Percentiles rank a stretch among this genome's conserved stretches.
Evolutionary conservation across 2,888 invertebrate genomes (phyloP).

Genomic region (Eulithis testata): DNA sequence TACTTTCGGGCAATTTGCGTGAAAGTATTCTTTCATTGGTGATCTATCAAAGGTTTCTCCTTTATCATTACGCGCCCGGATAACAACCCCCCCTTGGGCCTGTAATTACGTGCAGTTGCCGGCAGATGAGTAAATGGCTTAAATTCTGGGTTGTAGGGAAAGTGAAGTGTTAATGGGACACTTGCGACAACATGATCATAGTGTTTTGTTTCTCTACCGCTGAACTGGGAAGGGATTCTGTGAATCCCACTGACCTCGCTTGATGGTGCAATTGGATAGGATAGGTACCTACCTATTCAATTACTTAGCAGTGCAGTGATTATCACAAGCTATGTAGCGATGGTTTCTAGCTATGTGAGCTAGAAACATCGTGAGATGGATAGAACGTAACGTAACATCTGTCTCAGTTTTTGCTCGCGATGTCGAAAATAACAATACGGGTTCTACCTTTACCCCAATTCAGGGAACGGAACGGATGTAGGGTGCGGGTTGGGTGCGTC

Average conservation of each 20-base stretch:
- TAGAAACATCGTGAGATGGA: slow-evolving; percentile 29
- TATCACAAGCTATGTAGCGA: slow-evolving; percentile 10
- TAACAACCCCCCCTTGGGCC: slow-evolving; percentile 60
- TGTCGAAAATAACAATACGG: slow-evolving; percentile 52
- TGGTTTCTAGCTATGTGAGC: too few relatives aligned
- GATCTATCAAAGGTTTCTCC: slow-evolving; percentile 79
- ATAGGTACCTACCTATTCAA: slow-evolving; percentile 7
- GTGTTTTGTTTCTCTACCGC: slow-evolving; percentile 62
- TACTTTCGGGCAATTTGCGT: slow-evolving; percentile 80
- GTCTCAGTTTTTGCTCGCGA: slow-evolving; percentile 65
- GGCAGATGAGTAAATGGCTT: slow-evolving; percentile 82
- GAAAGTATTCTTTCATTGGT: slow-evolving; percentile 79
- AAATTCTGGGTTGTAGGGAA: slow-evolving; percentile 80
- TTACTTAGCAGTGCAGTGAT: slow-evolving; percentile 4
- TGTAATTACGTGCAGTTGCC: slow-evolving; percentile 75
- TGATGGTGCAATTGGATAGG: slow-evolving; percentile 55
- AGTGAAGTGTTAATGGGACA: slow-evolving; percentile 78
- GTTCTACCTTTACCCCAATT: slow-evolving; percentile 72
- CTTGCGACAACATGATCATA: slow-evolving; percentile 74
- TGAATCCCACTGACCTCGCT: slow-evolving; percentile 58
- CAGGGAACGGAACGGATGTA: slow-evolving; percentile 77
- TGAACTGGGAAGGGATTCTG: slow-evolving; percentile 65
- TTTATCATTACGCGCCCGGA: slow-evolving; percentile 62
- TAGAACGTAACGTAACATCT: slow-evolving; percentile 49
- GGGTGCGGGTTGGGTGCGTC: slow-evolving; percentile 78